Base-by-base conservation (phyloP, 2,113 vertebrate genomes). In the Rhinopomastus cyanomelas region DNA sequence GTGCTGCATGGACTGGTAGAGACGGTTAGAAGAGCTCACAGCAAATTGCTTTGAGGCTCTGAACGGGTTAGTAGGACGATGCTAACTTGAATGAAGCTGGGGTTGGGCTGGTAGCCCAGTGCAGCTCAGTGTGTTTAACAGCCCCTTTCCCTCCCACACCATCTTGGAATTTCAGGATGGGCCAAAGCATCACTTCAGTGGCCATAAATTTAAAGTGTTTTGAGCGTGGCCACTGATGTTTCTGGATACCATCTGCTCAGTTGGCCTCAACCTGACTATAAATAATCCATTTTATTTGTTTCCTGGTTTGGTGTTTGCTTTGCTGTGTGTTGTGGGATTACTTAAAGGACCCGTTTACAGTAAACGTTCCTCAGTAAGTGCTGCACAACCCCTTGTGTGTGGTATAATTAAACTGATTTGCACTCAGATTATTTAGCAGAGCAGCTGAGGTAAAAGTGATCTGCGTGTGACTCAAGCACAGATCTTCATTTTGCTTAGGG, bases 161-260 rank as follows among this genome's bases (percentile, higher is more conserved):
- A 5, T 85, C 85, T 36, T 88, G 52, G 65, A 60, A 39, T 82
- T 83, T 76, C 19, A 71, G 57, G 36, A 66, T 34, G n/a, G n/a
- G 26, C 29, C 39, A 72, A 29, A 30, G 11, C 75, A 52, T 56
- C 68, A 37, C 76, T 51, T 59, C 1, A 3, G 48, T 7, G 5
- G 36, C 48, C 12, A 29, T 53, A 62, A 61, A 74, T 62, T 69
- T 66, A 36, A 69, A 65, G 61, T 72, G 12, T 57, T 80, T 76
- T 73, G 49, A 32, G 12, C 81, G 62, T 39, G 71, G 53, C 26
- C 59, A 59, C 30, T 65, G 62, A 9, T 23, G 14, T 86, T 81
- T 39, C 51, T 71, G 56, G 66, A 17, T 86, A 26, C 72, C 64
- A 53, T 93, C 95, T 96, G 88, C 86, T 92, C 85, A n/a, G 46